Evolutionary conservation across 2,797 vertebrate genomes (phyloP), one percentile per base, ranked within the genome.

Genomic region (Gallinago stenura): DNA sequence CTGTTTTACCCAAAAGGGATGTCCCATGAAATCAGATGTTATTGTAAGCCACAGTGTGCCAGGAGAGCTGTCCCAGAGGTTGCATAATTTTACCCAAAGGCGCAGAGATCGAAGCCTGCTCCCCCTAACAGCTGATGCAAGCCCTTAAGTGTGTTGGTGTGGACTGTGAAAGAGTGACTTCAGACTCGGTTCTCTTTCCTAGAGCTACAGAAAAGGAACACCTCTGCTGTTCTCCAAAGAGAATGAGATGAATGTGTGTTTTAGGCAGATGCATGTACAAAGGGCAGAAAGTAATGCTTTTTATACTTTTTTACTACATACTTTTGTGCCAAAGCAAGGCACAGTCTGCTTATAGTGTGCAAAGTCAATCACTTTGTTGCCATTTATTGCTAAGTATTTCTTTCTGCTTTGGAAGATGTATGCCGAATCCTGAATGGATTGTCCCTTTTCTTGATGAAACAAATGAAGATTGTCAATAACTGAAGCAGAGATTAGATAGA

Each of bases 401-500:
- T 91, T 93, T 88, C n/a, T 72, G 26, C 4, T 95, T 83, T 70
- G 58, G 70, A 79, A 64, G 83, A 87, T 85, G 39, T 77, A 56
- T 83, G 30, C 68, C 6, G n/a, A 22, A 33, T 61, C 73, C 73
- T 64, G 61, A 90, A 90, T 91, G 66, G 70, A 90, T 94, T 88
- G 60, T 83, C 41, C 73, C 35, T 82, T 89, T 93, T 57, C 79
- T 48, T 87, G 89, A 80, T 90, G 89, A 89, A 93, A 90, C 66
- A 94, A 95, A 91, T 80, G 68, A 70, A 84, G 73, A 54, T 79
- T 91, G 90, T 91, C 93, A 82, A 82, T 97, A 95, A 95, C 62
- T 68, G 72, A 85, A 88, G 66, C 56, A 65, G 66, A 87, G 89
- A 90, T 88, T 88, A 96, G 84, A 96, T 78, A 91, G 89, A 93